Evolutionary conservation across 2,113 vertebrate genomes (phyloP).

Genomic region (Cynopterus brachyotis): DNA sequence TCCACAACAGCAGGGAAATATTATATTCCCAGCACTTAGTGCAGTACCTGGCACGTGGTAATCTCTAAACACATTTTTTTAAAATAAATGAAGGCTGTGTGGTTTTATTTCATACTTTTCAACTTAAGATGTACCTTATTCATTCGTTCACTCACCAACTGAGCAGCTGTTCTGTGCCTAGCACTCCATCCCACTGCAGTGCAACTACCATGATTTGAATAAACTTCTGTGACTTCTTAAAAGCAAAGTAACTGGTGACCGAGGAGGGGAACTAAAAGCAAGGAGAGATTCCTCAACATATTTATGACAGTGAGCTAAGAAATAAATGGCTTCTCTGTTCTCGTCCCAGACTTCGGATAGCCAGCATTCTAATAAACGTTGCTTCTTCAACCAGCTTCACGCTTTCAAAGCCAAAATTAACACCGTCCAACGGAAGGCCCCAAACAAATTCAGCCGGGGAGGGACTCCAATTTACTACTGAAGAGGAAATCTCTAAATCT

Average conservation of each 20-base stretch:
- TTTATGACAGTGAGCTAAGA: neutral
- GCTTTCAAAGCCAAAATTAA: slow-evolving; percentile 61
- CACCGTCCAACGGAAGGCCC: neutral
- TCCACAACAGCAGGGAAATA: neutral
- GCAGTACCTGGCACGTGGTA: neutral
- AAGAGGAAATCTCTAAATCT: neutral
- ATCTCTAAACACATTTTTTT: neutral
- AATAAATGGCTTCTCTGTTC: slow-evolving; percentile 37
- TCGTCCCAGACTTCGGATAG: neutral
- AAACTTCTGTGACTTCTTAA: slow-evolving; percentile 75
- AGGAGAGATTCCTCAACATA: slow-evolving; percentile 78
- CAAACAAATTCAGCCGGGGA: neutral
- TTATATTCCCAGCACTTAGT: neutral
- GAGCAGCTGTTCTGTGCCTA: slow-evolving; percentile 51
- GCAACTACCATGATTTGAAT: slow-evolving; percentile 74
- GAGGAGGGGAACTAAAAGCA: slow-evolving; percentile 66
- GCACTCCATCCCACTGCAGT: neutral
- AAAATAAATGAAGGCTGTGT: neutral
- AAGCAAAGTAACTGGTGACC: slow-evolving; percentile 77
- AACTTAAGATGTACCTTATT: neutral
- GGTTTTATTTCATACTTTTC: neutral
- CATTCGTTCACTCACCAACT: neutral
- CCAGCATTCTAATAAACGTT: slow-evolving; percentile 47
- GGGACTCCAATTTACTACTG: neutral
- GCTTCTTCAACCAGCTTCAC: slow-evolving; percentile 71